Evolutionary conservation across 2,888 invertebrate genomes (phyloP), one percentile per base, ranked within the genome.

Genomic region (Polyommatus icarus): DNA sequence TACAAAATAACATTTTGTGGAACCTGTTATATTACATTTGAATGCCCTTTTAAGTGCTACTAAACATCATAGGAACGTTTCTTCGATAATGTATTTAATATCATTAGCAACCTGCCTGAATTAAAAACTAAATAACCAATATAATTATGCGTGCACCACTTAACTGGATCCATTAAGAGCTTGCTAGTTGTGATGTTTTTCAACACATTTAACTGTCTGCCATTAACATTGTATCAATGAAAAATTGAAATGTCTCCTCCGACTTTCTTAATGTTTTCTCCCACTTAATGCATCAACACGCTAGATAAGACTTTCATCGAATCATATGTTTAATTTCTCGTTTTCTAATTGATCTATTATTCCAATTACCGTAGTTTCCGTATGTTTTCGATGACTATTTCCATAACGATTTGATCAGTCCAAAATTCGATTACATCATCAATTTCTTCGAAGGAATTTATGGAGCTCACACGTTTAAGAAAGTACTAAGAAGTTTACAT

Each of bases 211-310:
- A 29, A 67, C 15, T 0, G 32, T 29, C 67, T 32, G 1, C 5
- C 5, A 67, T 67, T 6, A 79, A 76, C 54, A 67, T 20, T 67
- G 67, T 67, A 15, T 32, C 29, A 67, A 61, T 57, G 76, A 76
- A 78, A 72, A 46, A 72, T 67, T 32, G 29, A 67, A 67, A 67
- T 67, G 29, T 67, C 29, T 32, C 29, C 24, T 32, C 29, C 18
- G 24, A 67, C 67, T 67, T 67, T 67, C 67, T 32, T 24, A 24
- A 24, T 67, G 67, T 67, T 67, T 67, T 67, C 67, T 67, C 67
- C 15, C 7, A 67, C 29, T 67, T 29, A 29, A 67, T 67, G 67
- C 32, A 29, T 29, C 67, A 32, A 67, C 67, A 67, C 12, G 67
- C 29, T 61, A 20, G 61, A 67, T 32, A 15, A 67, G 67, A 67